phyloP scores from a whole-genome alignment of 2,888 invertebrate species.

The Baronia brevicornis region DNA sequence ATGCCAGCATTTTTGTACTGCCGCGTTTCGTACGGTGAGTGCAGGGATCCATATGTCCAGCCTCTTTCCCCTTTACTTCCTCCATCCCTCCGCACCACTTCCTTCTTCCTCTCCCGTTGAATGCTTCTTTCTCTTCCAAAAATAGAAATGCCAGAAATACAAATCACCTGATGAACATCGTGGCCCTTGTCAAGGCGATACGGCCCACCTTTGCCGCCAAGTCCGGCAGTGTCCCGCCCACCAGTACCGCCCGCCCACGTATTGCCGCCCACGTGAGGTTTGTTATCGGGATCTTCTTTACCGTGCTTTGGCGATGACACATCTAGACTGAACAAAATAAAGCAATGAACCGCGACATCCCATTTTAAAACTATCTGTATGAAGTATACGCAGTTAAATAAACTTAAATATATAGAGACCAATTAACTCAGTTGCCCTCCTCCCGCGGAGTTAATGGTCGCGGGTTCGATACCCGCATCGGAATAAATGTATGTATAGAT shows the following conservation, averaged over 20 bases:
- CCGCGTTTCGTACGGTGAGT: too few species aligned
- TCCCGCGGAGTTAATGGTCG: too few species aligned
- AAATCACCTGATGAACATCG: conserved; percentile 87
- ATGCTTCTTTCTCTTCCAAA: background rate
- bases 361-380: background rate
- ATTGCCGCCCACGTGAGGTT: conserved; percentile 97
- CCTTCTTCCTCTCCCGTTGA: background rate
- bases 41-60: too few species aligned
- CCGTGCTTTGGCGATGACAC: conserved; percentile 92
- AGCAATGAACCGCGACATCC: background rate
- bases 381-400: too few species aligned
- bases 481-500: too few species aligned
- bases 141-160: background rate
- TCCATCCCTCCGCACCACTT: too few species aligned
- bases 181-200: conserved; percentile 96
- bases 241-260: conserved; percentile 98
- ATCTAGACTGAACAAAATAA: conserved; percentile 54
- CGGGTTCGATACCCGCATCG: too few species aligned
- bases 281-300: conserved; percentile 90
- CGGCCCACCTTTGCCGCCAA: conserved; percentile 97
- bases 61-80: too few species aligned
- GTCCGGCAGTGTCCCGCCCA: conserved; percentile 94
- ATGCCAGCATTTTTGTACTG: too few species aligned
- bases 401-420: too few species aligned
- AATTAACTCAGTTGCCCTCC: too few species aligned